Conservation (phyloP, 92 coral and sea anemone genomes). For the Phenganax subtilis region DNA sequence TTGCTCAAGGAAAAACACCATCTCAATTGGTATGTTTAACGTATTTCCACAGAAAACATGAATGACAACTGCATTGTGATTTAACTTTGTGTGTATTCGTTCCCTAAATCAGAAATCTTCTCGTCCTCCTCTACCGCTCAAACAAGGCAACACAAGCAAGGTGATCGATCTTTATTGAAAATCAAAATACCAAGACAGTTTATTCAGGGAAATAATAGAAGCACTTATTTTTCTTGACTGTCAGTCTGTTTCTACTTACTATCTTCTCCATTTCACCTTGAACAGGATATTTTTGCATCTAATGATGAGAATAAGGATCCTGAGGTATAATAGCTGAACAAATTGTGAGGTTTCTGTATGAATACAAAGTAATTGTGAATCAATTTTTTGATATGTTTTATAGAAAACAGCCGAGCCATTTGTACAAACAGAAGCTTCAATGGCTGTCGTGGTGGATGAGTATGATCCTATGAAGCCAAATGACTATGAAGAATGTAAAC, state of each 20-base stretch:
- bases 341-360: no score
- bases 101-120: conserved; percentile 4
- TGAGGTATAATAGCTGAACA: not conserved
- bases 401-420: conserved; percentile 71
- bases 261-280: not conserved
- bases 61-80: not conserved
- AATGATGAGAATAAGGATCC: conserved; percentile 43
- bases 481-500: conserved; percentile 81
- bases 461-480: conserved; percentile 93
- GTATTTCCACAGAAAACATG: no score
- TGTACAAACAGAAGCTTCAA: conserved; percentile 77
- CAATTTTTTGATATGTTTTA: no score
- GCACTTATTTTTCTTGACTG: not conserved
- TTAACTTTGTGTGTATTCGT: not conserved
- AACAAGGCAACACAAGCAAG: conserved; percentile 21
- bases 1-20: conserved; percentile 72
- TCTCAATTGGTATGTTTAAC: not conserved
- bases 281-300: conserved; percentile 23
- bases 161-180: not conserved
- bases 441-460: conserved; percentile 77
- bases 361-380: no score
- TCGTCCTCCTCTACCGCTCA: not conserved
- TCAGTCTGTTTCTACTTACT: not conserved
- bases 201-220: not conserved
- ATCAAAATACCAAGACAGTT: not conserved